Base-by-base conservation (phyloP, 2,113 vertebrate genomes). In the Emydocephalus ijimae region DNA sequence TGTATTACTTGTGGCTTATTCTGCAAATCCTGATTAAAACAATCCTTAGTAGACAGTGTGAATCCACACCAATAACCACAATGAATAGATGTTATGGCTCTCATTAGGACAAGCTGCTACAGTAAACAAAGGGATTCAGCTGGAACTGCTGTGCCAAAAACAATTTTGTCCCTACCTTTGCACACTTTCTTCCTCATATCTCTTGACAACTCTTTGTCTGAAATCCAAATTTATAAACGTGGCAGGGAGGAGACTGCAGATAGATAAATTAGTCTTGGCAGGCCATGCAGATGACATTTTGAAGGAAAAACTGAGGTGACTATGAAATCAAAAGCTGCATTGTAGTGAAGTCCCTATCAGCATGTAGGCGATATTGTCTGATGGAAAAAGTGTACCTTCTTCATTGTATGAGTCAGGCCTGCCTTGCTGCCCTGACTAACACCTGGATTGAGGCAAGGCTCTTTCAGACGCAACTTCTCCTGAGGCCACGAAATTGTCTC, bases 361-460 rank as follows among this genome's bases (percentile, higher is more conserved):
- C 43, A 0, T 0, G 0, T 91, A 57, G 55, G 43, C 88, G 1
- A 54, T 15, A 23, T 1, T 1, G 0, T 90, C 93, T 61, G 89
- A 59, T 90, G 39, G 88, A 94, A 81, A 0, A 0, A 81, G 0
- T 0, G 14, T 0, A 15, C 81, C 92, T 90, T 94, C 94, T 64
- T 87, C 89, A 0, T 0, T 4, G 56, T 69, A 91, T 96, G 96
- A 97, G 91, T 96, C 97, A 97, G 5, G 0, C 89, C 93, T 69
- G 24, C 90, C 39, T 93, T 94, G 95, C 93, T 92, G 90, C 91
- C 0, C 1, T 0, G 57, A 90, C 88, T 93, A n/a, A 7, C 95
- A 96, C 95, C 95, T 95, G 93, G 90, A 34, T 29, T 11, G 54
- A 89, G 93, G 26, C 43, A 21, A 69, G 24, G 50, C 56, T 91